Evolutionary conservation across 2,113 vertebrate species (phyloP).

Genomic region (Dromaius novaehollandiae): DNA sequence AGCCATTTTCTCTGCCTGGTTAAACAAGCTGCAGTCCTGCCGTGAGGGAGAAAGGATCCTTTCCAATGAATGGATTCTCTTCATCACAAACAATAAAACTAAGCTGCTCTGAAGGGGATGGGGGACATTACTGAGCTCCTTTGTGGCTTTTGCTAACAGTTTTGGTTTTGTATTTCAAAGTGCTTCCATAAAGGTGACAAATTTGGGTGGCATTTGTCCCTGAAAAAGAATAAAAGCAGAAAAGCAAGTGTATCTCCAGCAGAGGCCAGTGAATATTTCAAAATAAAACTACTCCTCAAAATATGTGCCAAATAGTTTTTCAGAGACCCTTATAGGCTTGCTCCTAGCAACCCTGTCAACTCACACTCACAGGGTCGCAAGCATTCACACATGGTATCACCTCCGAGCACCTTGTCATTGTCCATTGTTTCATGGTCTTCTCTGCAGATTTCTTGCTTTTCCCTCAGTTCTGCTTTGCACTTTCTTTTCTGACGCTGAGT

Average conservation of each 20-base stretch:
- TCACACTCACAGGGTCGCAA: accelerated
- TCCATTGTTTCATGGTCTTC: background rate
- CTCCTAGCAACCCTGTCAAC: background rate
- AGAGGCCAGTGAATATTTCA: background rate
- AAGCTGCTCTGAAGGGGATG: background rate
- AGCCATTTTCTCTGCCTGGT: background rate
- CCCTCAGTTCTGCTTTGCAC: background rate
- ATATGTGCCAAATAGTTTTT: background rate
- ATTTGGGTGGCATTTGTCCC: background rate
- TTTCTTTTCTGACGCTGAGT: slow-evolving; percentile 16
- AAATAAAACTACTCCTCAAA: background rate
- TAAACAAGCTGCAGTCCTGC: background rate
- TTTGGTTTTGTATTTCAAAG: background rate
- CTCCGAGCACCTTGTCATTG: background rate
- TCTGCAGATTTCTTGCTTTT: background rate
- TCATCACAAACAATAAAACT: background rate
- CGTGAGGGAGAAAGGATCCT: background rate
- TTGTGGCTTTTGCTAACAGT: background rate
- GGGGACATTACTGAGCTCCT: background rate
- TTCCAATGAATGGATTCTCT: background rate
- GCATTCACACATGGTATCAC: background rate
- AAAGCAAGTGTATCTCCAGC: background rate
- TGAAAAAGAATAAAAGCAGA: background rate
- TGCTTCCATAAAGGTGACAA: background rate
- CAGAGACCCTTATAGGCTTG: background rate